Base-by-base conservation (phyloP, 2,888 invertebrate genomes). In the Pedicia rivosa region DNA sequence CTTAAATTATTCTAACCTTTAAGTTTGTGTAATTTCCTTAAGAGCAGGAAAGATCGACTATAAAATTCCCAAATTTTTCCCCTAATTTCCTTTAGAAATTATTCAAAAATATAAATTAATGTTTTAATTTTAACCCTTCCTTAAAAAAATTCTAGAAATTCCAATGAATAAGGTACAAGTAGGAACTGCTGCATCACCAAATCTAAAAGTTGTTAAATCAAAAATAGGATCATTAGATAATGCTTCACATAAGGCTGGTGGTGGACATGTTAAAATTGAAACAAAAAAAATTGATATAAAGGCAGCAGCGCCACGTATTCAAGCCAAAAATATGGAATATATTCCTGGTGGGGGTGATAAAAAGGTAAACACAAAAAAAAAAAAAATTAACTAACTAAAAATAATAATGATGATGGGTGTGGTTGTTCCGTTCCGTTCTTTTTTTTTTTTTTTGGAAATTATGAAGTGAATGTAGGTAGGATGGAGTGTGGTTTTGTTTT, bases 101-200 rank as follows among this genome's bases (percentile, higher is more conserved):
- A n/a, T n/a, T n/a, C n/a, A n/a, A n/a, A n/a, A n/a, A n/a, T n/a
- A n/a, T n/a, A n/a, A n/a, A n/a, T n/a, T n/a, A n/a, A n/a, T n/a
- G n/a, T n/a, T n/a, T n/a, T n/a, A n/a, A n/a, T n/a, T n/a, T n/a
- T n/a, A n/a, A n/a, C n/a, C n/a, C n/a, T n/a, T n/a, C n/a, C n/a
- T n/a, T n/a, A n/a, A n/a, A n/a, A n/a, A n/a, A n/a, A n/a, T n/a
- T 64, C 19, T 62, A 81, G 76, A 78, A 72, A 66, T 90, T 52
- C 86, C 90, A 46, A 90, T 90, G 84, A 91, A 90, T 59, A 90
- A 88, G 66, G 65, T 88, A 43, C 86, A 88, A 70, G 88, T 88
- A 33, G 91, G 92, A 36, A 77, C 82, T 48, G 84, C 84, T 38
- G 88, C 90, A 40, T 90, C 88, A 38, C 92, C 90, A 17, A 91